Percentiles rank a stretch among this genome's conserved stretches.
Evolutionary conservation across 2,113 vertebrate species (phyloP).

Genomic region (Arvicanthis niloticus): DNA sequence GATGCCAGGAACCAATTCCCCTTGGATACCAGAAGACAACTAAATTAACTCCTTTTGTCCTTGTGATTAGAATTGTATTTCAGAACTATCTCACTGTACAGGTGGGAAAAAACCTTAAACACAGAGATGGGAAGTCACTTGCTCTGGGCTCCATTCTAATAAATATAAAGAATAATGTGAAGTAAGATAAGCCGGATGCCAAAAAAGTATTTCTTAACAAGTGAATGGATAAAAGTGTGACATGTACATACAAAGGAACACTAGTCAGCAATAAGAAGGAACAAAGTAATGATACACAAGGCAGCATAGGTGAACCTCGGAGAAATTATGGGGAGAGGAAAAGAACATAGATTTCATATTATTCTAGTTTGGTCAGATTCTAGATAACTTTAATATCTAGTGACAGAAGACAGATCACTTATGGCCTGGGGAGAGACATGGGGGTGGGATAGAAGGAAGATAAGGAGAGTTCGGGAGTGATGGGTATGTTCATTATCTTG

Average conservation of each 20-base stretch:
- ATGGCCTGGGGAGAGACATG: background rate
- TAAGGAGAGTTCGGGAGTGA: background rate
- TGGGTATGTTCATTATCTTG: conserved; percentile 49
- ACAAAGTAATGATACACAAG: background rate
- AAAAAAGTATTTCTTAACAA: background rate
- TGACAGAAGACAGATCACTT: conserved; percentile 46
- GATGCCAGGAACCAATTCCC: too few relatives aligned
- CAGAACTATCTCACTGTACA: background rate
- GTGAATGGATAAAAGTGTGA: background rate
- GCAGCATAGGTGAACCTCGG: background rate
- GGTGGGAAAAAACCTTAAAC: background rate
- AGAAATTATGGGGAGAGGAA: background rate
- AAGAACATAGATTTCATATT: background rate
- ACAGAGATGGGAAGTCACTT: background rate
- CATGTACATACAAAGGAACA: background rate
- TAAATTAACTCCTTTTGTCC: background rate
- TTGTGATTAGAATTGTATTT: background rate
- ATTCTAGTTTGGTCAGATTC: conserved; percentile 9
- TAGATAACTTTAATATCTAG: background rate
- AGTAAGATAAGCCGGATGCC: background rate
- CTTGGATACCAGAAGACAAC: background rate
- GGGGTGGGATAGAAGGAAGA: background rate
- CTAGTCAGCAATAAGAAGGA: background rate
- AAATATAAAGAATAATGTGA: background rate
- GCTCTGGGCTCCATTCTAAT: background rate